Conservation (phyloP, 2,888 invertebrate genomes). For the Mellilla xanthometata region DNA sequence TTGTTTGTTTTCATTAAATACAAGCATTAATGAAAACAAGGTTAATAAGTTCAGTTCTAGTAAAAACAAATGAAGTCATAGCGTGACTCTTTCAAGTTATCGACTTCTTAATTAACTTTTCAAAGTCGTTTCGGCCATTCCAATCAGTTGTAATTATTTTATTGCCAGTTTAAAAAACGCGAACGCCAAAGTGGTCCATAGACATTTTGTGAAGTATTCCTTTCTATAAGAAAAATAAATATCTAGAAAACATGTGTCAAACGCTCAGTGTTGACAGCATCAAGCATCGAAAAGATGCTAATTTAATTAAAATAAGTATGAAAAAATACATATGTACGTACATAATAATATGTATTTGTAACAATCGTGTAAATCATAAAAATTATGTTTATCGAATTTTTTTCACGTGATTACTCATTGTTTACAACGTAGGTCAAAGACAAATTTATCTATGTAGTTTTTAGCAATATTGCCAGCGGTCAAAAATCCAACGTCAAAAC, state of each 20-base stretch:
- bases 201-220: conserved; percentile 16
- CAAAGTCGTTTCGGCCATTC: conserved; percentile 18
- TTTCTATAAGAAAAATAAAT: neutral
- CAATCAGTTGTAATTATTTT: conserved; percentile 10
- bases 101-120: conserved; percentile 15
- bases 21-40: neutral
- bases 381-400: too few relatives aligned
- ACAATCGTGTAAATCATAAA: too few relatives aligned
- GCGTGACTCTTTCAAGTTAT: conserved; percentile 11
- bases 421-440: too few relatives aligned
- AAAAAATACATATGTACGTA: too few relatives aligned
- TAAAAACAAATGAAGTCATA: neutral
- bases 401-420: too few relatives aligned
- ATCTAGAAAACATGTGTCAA: conserved; percentile 5
- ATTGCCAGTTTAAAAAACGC: conserved; percentile 14
- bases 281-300: too few relatives aligned
- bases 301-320: too few relatives aligned
- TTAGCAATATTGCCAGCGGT: neutral
- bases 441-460: too few relatives aligned
- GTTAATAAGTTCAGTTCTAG: neutral
- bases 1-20: neutral
- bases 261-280: conserved; percentile 16
- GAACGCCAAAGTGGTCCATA: conserved; percentile 1
- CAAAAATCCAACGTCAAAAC: neutral
- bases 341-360: too few relatives aligned